Evolutionary conservation across 2,797 vertebrate genomes (phyloP).

Genomic region (Xerus rutilus): DNA sequence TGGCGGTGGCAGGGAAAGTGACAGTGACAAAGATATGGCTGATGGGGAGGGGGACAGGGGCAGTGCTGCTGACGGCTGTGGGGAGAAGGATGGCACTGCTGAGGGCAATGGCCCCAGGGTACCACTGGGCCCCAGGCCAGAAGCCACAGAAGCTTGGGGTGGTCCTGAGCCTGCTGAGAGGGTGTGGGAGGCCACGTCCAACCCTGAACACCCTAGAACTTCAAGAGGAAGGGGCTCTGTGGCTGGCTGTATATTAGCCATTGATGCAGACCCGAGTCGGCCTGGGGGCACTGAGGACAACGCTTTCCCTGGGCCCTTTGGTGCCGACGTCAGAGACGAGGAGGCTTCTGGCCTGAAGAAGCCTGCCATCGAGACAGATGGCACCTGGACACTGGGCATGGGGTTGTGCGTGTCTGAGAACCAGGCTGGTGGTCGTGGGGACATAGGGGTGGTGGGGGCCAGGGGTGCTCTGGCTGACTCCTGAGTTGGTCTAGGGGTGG

Average conservation of each 20-base stretch:
- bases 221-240: not conserved
- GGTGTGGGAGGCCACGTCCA: not conserved
- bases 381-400: not conserved
- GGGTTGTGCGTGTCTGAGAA: not conserved
- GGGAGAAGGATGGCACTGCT: no score
- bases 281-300: not conserved
- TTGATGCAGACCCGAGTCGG: fast-evolving
- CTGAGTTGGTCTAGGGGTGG: not conserved
- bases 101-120: not conserved
- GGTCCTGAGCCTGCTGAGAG: not conserved
- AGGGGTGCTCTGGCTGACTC: not conserved
- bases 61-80: not conserved
- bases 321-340: not conserved
- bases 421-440: not conserved
- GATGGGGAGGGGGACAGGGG: not conserved
- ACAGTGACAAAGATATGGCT: not conserved
- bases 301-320: not conserved
- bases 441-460: not conserved
- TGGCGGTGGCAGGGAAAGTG: not conserved
- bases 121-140: not conserved
- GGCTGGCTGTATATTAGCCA: not conserved
- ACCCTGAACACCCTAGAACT: not conserved
- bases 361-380: not conserved
- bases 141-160: not conserved
- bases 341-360: not conserved